Percentiles rank a stretch among this genome's conserved stretches.
Conservation (phyloP, 2,888 invertebrate genomes). For the Tridacna crocea region DNA sequence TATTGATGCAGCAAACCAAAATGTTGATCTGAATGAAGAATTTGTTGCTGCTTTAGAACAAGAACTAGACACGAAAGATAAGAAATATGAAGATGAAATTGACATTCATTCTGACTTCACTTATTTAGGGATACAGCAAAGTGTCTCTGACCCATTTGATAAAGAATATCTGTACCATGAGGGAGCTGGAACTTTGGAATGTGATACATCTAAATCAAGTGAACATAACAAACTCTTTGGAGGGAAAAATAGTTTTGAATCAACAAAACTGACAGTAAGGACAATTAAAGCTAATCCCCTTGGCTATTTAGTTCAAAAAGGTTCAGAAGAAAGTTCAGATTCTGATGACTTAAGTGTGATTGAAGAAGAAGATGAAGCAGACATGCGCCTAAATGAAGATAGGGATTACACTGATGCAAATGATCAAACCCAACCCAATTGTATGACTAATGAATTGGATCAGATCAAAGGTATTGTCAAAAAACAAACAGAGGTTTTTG, state of each 20-base stretch:
- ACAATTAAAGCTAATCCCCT: constrained; percentile 30
- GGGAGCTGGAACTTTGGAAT: background rate
- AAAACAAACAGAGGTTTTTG: constrained; percentile 18
- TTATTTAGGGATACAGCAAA: constrained; percentile 25
- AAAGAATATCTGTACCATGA: constrained; percentile 2
- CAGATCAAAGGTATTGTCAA: background rate
- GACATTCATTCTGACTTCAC: constrained; percentile 24
- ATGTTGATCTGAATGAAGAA: constrained; percentile 44
- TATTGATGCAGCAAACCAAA: constrained; percentile 31
- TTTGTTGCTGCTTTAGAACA: constrained; percentile 40
- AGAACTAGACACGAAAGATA: constrained; percentile 20
- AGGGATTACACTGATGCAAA: too few relatives aligned
- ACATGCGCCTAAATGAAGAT: background rate
- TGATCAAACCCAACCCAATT: background rate
- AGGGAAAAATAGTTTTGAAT: background rate
- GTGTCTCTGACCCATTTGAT: background rate
- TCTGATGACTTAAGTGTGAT: constrained; percentile 79
- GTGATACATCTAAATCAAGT: background rate
- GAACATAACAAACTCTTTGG: constrained; percentile 5
- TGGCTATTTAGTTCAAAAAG: constrained; percentile 33
- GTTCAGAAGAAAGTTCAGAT: constrained; percentile 51
- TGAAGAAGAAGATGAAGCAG: constrained; percentile 75
- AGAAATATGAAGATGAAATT: constrained; percentile 8
- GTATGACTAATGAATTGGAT: background rate
- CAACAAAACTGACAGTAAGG: background rate